Base-by-base conservation (phyloP, 2,888 invertebrate species). In the Lithophane ornitopus region DNA sequence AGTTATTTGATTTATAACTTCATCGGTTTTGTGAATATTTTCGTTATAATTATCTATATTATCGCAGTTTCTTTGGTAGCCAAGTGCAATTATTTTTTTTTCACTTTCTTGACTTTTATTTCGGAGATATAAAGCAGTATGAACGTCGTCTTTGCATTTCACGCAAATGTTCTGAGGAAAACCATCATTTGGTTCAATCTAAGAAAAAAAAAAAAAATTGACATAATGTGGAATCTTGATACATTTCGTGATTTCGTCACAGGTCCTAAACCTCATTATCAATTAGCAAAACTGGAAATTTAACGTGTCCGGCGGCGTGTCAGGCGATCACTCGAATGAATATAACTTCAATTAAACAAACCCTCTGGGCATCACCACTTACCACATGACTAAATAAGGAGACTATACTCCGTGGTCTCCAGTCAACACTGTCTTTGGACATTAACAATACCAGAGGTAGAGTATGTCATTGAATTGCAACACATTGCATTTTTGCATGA, bases 131-230 rank as follows among this genome's bases (percentile, higher is more conserved):
- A 75, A 16, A 12, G 84, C 84, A 6, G 63, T 49, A n/a, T 78
- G 16, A 1, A 82, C 80, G 26, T 41, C 78, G 11, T 69, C 34
- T 34, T 67, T 85, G 41, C 86, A 86, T 56, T 68, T 66, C 3
- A 1, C 63, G 58, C 86, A 86, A 76, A 86, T 76, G 0, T 52
- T 77, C 69, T 86, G 86, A 1, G 86, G 85, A 8, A 86, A 69
- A 2, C 79, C 78, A 49, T 86, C 85, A 14, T 81, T 79, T n/a
- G 69, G 46, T 58, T 81, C 56, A 19, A 86, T 85, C 86, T 86
- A 62, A 9, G n/a, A 65, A 44, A 56, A 74, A 11, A 7, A 28
- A 34, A 67, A n/a, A 59, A n/a, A n/a, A n/a, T n/a, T n/a, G 16
- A 28, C 26, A 14, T 7, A 56, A 26, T 26, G 26, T 7, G 26